Evolutionary conservation across 2,888 invertebrate genomes (phyloP), one percentile per base, ranked within the genome.

Genomic region (Eupithecia subfuscata): DNA sequence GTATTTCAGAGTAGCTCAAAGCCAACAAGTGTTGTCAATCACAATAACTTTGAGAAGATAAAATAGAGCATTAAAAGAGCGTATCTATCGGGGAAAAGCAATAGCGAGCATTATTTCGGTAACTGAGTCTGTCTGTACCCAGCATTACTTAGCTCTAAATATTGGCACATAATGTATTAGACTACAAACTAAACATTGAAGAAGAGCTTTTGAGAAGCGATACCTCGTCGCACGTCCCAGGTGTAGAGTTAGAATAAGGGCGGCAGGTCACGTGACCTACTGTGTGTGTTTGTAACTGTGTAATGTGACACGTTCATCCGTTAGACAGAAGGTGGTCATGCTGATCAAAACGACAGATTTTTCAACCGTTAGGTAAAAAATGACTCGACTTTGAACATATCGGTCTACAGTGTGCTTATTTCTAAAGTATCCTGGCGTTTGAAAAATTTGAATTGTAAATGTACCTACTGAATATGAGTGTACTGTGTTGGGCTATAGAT

Each of bases 201-300:
- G 1, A 30, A 37, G 37, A 37, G 37, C 37, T 37, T 37, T 37
- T 37, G 37, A 37, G 37, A 37, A 67, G 11, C n/a, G 65, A 37
- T 67, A 67, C 37, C 37, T 67, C 40, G n/a, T 40, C 65, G 40
- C 11, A 67, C n/a, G 65, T 37, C 37, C n/a, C 64, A 40, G 8
- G n/a, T 12, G 65, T 67, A n/a, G 65, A 37, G 65, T 68, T 68
- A 68, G 68, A 40, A 25, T 68, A 43, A 68, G 40, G 48, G 69
- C 69, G 45, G 69, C 18, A 11, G 69, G 48, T 48, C 69, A 52
- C 9, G 12, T 69, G 68, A 52, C 69, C 34, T 69, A 52, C 34
- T 56, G 37, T 69, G 69, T 52, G 69, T 69, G 48, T 69, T 69
- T 68, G 43, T 45, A 67, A 68, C 68, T 68, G 68, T 67, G 43